Evolutionary conservation across 2,113 vertebrate genomes (phyloP).

Genomic region (Pluvianellus socialis): DNA sequence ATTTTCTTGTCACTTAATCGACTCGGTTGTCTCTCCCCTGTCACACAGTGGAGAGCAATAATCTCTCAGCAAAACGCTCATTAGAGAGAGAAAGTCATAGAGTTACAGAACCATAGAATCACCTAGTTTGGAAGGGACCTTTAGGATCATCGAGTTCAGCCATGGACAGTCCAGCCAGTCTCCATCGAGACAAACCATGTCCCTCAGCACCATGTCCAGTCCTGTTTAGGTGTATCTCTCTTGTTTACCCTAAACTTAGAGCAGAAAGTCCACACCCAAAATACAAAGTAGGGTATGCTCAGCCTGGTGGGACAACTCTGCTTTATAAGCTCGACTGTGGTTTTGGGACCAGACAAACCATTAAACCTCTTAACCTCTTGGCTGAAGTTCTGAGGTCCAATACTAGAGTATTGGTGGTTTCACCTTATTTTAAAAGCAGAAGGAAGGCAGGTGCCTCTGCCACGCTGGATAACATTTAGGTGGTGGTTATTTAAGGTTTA

Average conservation of each 20-base stretch:
- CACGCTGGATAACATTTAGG: not conserved
- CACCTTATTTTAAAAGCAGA: not conserved
- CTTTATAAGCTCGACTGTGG: not conserved
- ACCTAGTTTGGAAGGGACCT: no score
- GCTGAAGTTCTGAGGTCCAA: not conserved
- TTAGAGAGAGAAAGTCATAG: not conserved
- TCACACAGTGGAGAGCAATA: not conserved
- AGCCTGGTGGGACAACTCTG: not conserved
- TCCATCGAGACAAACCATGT: no score
- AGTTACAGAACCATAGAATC: no score
- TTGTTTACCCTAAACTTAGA: not conserved
- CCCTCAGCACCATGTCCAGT: not conserved
- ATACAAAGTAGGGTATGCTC: not conserved
- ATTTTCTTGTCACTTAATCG: not conserved
- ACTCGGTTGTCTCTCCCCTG: not conserved
- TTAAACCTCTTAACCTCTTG: not conserved
- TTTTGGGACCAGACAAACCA: not conserved
- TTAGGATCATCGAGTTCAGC: no score
- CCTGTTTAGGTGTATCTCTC: not conserved
- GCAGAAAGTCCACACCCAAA: not conserved
- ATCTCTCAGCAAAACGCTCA: not conserved
- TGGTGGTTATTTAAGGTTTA: not conserved
- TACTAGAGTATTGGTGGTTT: accelerated
- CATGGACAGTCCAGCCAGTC: no score
- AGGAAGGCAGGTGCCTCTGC: not conserved